These are phyloP conservation scores for Scortum barcoo DNA, from an alignment of 2,113 vertebrate species.

Conservation along the genomic window DNA sequence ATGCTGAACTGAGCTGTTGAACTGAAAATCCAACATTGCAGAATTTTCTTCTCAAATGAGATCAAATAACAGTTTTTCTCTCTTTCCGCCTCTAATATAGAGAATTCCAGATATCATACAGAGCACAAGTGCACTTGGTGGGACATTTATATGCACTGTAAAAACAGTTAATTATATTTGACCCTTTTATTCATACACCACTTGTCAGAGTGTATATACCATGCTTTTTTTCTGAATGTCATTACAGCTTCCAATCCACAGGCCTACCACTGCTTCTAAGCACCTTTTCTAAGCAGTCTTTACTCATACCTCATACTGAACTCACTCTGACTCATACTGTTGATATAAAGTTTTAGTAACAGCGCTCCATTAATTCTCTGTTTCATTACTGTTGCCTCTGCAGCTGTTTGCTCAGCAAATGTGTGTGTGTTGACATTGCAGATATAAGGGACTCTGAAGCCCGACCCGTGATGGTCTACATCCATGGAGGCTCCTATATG, in stretches of 20 bases:
- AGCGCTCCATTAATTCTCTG: slow-evolving; percentile 46
- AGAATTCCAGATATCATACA: slow-evolving; percentile 24
- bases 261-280: slow-evolving; percentile 66
- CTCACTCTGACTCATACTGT: slow-evolving; percentile 24
- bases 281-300: slow-evolving; percentile 60
- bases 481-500: slow-evolving; percentile 98
- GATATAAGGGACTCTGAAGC: slow-evolving; percentile 97
- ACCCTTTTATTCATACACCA: slow-evolving; percentile 55
- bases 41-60: neutral
- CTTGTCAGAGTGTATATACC: slow-evolving; percentile 56
- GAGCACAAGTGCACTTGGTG: slow-evolving; percentile 18
- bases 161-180: slow-evolving; percentile 45
- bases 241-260: slow-evolving; percentile 71
- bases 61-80: neutral
- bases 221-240: slow-evolving; percentile 67
- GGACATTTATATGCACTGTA: slow-evolving; percentile 3
- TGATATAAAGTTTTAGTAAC: slow-evolving; percentile 60
- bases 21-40: neutral
- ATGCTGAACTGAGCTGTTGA: neutral
- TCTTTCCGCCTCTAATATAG: neutral
- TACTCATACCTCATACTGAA: slow-evolving; percentile 64
- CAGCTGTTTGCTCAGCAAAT: slow-evolving; percentile 61
- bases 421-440: slow-evolving; percentile 82
- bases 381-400: slow-evolving; percentile 57
- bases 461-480: slow-evolving; percentile 97